Evolutionary conservation across 2,113 vertebrate genomes (phyloP).

Genomic region (Mastomys natalensis): DNA sequence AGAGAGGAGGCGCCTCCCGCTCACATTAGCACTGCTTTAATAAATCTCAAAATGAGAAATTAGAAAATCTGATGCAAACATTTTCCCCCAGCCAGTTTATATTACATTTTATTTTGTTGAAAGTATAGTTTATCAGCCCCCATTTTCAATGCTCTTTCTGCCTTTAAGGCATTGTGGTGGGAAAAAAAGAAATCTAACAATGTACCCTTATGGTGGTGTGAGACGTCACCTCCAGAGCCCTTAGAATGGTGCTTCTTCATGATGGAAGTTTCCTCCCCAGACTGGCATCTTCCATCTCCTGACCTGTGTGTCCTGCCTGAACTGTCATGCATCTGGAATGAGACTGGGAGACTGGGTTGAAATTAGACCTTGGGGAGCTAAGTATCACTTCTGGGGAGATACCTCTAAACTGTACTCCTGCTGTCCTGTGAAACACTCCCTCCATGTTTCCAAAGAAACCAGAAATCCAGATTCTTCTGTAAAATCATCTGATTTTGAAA

Average conservation of each 20-base stretch:
- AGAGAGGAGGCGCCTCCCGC: background rate
- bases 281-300: background rate
- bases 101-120: constrained; percentile 10
- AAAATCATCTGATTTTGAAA: background rate
- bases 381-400: background rate
- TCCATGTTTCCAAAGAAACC: background rate
- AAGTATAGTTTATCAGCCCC: background rate
- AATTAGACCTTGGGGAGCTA: background rate
- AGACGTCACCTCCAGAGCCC: background rate
- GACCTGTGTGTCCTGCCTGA: background rate
- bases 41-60: constrained; percentile 40
- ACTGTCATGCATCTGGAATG: background rate
- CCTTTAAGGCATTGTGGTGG: background rate
- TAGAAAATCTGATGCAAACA: background rate
- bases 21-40: constrained; percentile 4
- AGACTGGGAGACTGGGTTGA: background rate
- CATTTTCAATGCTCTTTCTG: background rate
- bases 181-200: background rate
- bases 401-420: too few species aligned
- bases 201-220: background rate
- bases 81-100: background rate
- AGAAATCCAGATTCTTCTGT: background rate
- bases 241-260: background rate
- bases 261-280: background rate
- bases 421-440: background rate